A percentile compares a stretch with the other conserved stretches of the same genome.
Conservation (phyloP, 2,113 vertebrate species). For the Neolamprologus cancellatus region DNA sequence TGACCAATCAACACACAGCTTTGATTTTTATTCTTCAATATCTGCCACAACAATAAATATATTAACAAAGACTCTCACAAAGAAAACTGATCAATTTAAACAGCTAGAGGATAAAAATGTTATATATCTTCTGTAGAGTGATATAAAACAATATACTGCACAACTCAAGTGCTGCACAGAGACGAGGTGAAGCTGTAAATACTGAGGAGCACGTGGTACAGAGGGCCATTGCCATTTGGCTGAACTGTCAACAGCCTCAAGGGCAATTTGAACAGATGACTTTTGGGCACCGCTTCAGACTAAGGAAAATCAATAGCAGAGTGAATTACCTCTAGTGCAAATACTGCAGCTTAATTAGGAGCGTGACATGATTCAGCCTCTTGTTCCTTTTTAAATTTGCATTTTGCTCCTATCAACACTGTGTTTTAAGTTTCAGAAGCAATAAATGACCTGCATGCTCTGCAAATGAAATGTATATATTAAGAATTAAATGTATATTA, state of each 20-base stretch:
- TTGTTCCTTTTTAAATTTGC: neutral
- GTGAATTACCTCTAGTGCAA: conserved; percentile 7
- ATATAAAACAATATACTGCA: neutral
- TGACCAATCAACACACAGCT: neutral
- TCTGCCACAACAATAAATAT: neutral
- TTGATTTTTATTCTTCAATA: neutral
- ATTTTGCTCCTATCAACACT: neutral
- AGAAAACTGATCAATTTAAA: neutral
- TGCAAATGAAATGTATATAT: neutral
- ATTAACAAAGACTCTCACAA: neutral
- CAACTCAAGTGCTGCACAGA: neutral
- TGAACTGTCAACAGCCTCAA: conserved; percentile 5
- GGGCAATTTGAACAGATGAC: neutral
- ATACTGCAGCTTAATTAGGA: neutral
- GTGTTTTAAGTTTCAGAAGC: neutral
- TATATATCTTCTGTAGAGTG: neutral
- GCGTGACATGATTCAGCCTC: neutral
- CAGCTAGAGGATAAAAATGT: neutral
- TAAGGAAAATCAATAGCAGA: conserved; percentile 23
- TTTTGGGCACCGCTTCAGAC: neutral
- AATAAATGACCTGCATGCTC: neutral
- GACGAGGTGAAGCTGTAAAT: neutral
- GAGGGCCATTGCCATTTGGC: neutral
- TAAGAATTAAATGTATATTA: neutral
- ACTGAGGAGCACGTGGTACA: neutral